phyloP scores from a whole-genome alignment of 1,140 invertebrate species.

The Periplaneta americana region DNA sequence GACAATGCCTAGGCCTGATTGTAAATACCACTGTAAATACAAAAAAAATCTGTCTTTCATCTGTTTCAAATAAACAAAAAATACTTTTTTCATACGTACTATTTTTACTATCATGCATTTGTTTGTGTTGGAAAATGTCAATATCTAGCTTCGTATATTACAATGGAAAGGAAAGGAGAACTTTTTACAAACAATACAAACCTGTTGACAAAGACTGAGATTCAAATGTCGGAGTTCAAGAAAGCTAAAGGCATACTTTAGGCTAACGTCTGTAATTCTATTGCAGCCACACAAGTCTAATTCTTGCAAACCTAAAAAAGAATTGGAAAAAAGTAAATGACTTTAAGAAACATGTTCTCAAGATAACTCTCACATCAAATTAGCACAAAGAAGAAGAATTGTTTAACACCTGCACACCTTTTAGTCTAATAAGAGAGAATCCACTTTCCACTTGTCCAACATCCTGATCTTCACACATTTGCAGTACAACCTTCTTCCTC shows the following conservation, averaged over 20 bases:
- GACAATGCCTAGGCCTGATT: too few species aligned
- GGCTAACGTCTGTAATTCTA: conserved; percentile 61
- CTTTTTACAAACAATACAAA: conserved; percentile 22
- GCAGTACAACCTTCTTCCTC: conserved; percentile 52
- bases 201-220: conserved; percentile 59
- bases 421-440: conserved; percentile 50
- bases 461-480: conserved; percentile 48
- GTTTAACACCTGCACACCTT: conserved; percentile 27
- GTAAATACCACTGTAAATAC: too few species aligned
- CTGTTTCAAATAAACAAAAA: too few species aligned
- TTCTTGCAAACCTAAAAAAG: conserved; percentile 40
- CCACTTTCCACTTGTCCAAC: conserved; percentile 37
- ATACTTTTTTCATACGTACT: too few species aligned
- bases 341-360: not conserved
- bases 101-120: too few species aligned
- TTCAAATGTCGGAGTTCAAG: conserved; percentile 52
- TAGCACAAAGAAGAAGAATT: not conserved
- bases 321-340: not conserved
- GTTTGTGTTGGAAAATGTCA: too few species aligned
- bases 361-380: not conserved
- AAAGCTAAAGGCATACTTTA: conserved; percentile 59
- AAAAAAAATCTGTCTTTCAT: too few species aligned
- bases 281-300: conserved; percentile 60
- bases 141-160: too few species aligned
- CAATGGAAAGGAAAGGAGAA: too few species aligned